A percentile compares a stretch with the other conserved stretches of the same genome.
Conservation (phyloP, 1,140 invertebrate genomes). For the Anastrepha ludens region DNA sequence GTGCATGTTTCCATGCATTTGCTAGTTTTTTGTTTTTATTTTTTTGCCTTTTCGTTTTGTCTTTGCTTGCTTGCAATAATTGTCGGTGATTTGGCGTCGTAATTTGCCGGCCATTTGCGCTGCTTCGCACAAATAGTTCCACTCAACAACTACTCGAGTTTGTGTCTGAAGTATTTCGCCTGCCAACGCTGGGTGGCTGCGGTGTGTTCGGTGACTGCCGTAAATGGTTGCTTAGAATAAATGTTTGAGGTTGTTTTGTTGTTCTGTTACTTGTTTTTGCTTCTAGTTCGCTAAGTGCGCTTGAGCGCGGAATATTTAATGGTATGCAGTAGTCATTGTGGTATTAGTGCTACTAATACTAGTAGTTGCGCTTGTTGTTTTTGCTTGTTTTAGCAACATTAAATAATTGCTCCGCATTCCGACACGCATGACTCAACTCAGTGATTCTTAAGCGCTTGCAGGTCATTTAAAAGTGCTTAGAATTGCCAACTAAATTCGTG, state of each 20-base stretch:
- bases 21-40: not conserved
- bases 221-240: not conserved
- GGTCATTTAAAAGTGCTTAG: conserved; percentile 21
- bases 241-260: not conserved
- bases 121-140: not conserved
- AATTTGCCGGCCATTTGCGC: conserved; percentile 41
- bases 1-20: not conserved
- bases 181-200: not conserved
- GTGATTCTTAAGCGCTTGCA: conserved; percentile 35
- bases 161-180: conserved; percentile 1
- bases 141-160: not conserved
- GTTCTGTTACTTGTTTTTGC: not conserved
- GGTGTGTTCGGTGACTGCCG: not conserved
- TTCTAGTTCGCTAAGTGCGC: not conserved
- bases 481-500: not conserved
- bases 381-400: not conserved
- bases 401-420: conserved; percentile 52
- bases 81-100: conserved; percentile 35
- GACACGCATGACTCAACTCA: conserved; percentile 45
- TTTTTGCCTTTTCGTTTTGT: not conserved
- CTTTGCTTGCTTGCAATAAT: conserved; percentile 3
- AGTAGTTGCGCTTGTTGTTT: not conserved
- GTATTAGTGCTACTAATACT: not conserved
- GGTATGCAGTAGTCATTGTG: conserved; percentile 3
- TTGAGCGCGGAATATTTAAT: not conserved